A percentile compares a stretch with the other conserved stretches of the same genome.
phyloP scores from a whole-genome alignment of 2,888 invertebrate genomes.

The Ditylenchus weischeri region DNA sequence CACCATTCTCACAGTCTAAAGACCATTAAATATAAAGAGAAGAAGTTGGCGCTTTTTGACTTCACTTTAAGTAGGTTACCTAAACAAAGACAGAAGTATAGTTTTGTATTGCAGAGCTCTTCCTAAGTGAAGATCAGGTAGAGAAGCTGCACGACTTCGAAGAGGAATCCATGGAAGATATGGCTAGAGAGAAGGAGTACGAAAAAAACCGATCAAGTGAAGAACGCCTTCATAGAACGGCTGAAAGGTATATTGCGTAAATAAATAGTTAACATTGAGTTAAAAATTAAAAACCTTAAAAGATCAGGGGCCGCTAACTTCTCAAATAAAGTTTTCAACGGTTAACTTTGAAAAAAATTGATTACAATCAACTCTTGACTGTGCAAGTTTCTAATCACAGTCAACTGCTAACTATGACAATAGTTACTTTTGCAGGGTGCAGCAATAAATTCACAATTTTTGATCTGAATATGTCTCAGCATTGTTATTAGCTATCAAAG shows the following conservation, averaged over 20 bases:
- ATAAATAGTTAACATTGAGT: background rate
- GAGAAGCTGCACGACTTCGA: slow-evolving; percentile 94
- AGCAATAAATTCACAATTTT: no score
- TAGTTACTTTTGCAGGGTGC: no score
- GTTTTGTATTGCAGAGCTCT: slow-evolving; percentile 67
- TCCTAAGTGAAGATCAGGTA: slow-evolving; percentile 85
- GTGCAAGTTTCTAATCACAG: no score
- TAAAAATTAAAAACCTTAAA: no score
- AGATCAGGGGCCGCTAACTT: no score
- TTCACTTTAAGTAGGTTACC: slow-evolving; percentile 48
- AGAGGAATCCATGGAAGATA: slow-evolving; percentile 83
- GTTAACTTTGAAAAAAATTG: no score
- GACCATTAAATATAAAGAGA: slow-evolving; percentile 8
- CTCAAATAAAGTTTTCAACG: no score
- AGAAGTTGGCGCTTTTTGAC: slow-evolving; percentile 35
- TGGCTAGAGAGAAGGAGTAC: slow-evolving; percentile 77
- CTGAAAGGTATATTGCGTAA: slow-evolving; percentile 58
- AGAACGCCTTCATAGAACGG: slow-evolving; percentile 61
- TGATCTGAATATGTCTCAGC: no score
- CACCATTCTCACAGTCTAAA: background rate
- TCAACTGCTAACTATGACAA: no score
- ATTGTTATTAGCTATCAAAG: no score
- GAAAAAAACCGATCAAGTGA: slow-evolving; percentile 60
- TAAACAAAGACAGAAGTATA: slow-evolving; percentile 7
- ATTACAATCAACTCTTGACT: no score